Evolutionary conservation across 2,113 vertebrate genomes (phyloP), one percentile per base, ranked within the genome.

Genomic region (Dasypus novemcinctus): DNA sequence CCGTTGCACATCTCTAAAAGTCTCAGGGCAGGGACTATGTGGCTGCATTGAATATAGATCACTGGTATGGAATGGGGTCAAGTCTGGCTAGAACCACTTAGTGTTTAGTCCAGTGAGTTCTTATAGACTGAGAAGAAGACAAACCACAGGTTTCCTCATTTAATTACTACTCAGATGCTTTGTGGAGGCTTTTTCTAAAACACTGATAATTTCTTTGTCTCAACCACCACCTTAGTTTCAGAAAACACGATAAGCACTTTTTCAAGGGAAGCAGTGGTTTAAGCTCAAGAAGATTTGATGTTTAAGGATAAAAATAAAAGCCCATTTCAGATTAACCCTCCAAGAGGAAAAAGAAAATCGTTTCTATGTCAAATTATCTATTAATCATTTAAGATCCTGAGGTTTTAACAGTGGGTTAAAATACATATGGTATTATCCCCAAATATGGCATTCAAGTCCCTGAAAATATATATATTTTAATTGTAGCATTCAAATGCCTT

Each of bases 221-320:
- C 46, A n/a, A 29, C 71, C 5, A 61, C 71, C 68, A 31, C 41
- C 13, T 57, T 85, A 68, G 29, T 96, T 94, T 95, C 74, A 76
- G 49, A 83, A 57, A 92, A 57, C 85, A 81, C 95, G 86, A 59
- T 29, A 71, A 95, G 81, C 69, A 92, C 33, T 46, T 96, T 83
- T 52, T 75, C 86, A 4, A 0, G 7, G 92, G 85, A 69, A 85
- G 10, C 33, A 89, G 13, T n/a, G n/a, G 64, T 64, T 10, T 29
- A 92, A 94, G 27, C 91, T 95, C 75, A 43, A 54, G 38, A 84
- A 17, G 68, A 38, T 95, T 91, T 72, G 76, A 63, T 43, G 3
- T 49, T 46, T 71, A 90, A 46, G 36, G 85, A 92, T 36, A 85
- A 79, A 2, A 69, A 72, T 33, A 38, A 68, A 93, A 25, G 59